Evolutionary conservation across 2,113 vertebrate species (phyloP).

Genomic region (Mesoclemmys tuberculata): DNA sequence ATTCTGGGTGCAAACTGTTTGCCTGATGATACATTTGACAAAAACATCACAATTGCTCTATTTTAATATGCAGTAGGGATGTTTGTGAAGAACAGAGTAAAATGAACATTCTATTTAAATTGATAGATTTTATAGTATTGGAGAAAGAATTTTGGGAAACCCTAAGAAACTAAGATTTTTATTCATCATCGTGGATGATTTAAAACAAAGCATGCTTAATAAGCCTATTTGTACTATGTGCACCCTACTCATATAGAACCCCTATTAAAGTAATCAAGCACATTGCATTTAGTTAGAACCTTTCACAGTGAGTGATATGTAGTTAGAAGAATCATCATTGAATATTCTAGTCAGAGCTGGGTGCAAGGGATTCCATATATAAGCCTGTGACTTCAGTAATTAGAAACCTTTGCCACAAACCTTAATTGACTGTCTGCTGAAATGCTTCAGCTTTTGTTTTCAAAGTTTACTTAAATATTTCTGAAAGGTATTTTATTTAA

Average conservation of each 20-base stretch:
- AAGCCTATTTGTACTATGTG: conserved; percentile 23
- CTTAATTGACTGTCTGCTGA: conserved; percentile 39
- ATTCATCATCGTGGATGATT: conserved; percentile 10
- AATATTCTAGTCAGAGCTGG: conserved; percentile 34
- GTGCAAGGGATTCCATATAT: conserved; percentile 52
- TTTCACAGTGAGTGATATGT: conserved; percentile 10
- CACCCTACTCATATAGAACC: not conserved
- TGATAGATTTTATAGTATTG: not conserved
- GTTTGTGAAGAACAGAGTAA: not conserved
- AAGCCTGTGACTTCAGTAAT: conserved; percentile 54
- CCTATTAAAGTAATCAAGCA: conserved; percentile 22
- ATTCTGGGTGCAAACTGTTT: not conserved
- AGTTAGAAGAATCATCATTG: conserved; percentile 43
- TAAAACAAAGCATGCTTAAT: conserved; percentile 22
- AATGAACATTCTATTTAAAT: not conserved
- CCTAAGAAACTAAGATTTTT: not conserved
- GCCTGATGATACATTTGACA: not conserved
- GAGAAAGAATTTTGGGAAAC: not conserved
- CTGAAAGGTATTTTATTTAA: conserved; percentile 50
- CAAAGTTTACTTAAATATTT: conserved; percentile 33
- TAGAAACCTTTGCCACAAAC: conserved; percentile 56
- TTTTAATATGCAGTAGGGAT: not conserved
- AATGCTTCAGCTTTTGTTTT: conserved; percentile 49
- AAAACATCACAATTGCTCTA: not conserved
- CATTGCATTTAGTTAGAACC: conserved; percentile 41